Evolutionary conservation across 2,113 vertebrate species (phyloP), one percentile per base, ranked within the genome.

Genomic region (Malurus cyaneus): DNA sequence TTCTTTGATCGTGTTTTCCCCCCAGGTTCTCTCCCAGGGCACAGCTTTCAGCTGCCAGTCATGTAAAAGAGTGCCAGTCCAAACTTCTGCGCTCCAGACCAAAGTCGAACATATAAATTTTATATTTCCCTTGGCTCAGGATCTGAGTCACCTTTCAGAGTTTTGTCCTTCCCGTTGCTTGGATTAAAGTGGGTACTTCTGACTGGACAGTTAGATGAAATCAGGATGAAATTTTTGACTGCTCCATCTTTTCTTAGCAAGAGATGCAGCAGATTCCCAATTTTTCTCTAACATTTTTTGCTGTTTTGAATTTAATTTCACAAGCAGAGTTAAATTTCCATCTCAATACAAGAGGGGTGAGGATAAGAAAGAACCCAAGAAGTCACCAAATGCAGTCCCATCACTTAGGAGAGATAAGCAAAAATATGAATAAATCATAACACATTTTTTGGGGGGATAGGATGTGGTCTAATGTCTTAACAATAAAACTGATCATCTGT

Each of bases 401-500:
- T 54, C 42, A 25, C 7, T 54, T 19, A 60, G 6, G 16, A 69
- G 80, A 84, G 5, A 8, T 24, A 13, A 74, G 9, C 11, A 80
- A 50, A 28, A 31, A 5, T 52, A 41, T 3, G 76, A 92, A 81
- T 26, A 62, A 87, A 32, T 11, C 3, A 8, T 46, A 34, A 36
- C 6, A 31, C 4, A 6, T n/a, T n/a, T 19, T 36, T 13, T 3
- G 15, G 12, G 0, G 0, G 7, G 3, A 2, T 14, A 13, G 14
- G 31, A 16, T 49, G 18, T 32, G 9, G 5, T 32, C 21, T 74
- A 31, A 56, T 26, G 32, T 11, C 34, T 81, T 23, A 84, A 7
- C 14, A 53, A 53, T 7, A 72, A 50, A 87, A 19, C 5, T 32
- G 12, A 5, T 53, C 32, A 52, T 41, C 25, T 20, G 18, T 20